phyloP scores from a whole-genome alignment of 2,888 invertebrate species.

The Orthosia gothica region DNA sequence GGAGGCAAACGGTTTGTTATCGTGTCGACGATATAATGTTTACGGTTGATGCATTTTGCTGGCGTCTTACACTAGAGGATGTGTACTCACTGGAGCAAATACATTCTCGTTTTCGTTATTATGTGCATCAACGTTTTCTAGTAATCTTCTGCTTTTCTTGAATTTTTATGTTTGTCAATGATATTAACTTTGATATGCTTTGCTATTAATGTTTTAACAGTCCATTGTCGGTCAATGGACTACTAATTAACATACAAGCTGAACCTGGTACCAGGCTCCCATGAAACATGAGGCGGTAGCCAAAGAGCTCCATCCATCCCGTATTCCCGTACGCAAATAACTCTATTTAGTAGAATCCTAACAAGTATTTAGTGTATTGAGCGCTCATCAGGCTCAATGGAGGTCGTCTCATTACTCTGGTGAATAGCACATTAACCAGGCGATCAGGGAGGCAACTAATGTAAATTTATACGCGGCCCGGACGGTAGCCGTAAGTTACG shows the following conservation, averaged over 20 bases:
- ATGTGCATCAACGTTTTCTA: constrained; percentile 6
- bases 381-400: constrained; percentile 38
- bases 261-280: neutral
- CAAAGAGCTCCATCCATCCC: neutral
- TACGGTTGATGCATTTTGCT: constrained; percentile 48
- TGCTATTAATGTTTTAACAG: neutral
- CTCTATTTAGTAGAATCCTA: constrained; percentile 1
- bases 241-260: neutral
- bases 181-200: neutral
- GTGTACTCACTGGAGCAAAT: constrained; percentile 26
- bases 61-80: constrained; percentile 24
- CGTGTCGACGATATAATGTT: constrained; percentile 49
- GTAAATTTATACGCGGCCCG: constrained; percentile 68
- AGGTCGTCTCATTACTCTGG: constrained; percentile 49
- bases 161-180: neutral
- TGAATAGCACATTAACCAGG: constrained; percentile 39
- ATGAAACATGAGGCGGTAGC: neutral
- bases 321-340: constrained; percentile 4
- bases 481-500: constrained; percentile 55
- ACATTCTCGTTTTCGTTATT: too few species aligned
- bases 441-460: constrained; percentile 61
- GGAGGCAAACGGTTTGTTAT: constrained; percentile 44
- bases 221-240: neutral
- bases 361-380: constrained; percentile 22
- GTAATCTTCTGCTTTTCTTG: constrained; percentile 6